These are phyloP conservation scores for Rafetus swinhoei DNA, from an alignment of 2,113 vertebrate genomes.

Conservation along the genomic window DNA sequence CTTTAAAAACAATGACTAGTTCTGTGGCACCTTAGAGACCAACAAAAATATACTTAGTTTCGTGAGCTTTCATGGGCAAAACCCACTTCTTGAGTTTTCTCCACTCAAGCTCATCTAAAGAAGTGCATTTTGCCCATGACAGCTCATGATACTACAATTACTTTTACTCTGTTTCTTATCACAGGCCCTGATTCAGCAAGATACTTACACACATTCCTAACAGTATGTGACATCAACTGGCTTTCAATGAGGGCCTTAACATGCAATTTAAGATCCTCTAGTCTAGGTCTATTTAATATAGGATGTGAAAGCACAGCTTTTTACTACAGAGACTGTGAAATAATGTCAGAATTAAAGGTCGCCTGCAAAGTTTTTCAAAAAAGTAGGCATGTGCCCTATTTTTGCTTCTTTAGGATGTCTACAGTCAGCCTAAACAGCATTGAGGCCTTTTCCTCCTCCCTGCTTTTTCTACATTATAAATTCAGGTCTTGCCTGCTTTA, in stretches of 20 bases:
- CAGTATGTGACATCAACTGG: not conserved
- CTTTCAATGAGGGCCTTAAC: not conserved
- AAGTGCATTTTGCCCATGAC: too few relatives aligned
- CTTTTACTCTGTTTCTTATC: not conserved
- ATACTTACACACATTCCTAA: not conserved
- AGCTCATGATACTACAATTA: not conserved
- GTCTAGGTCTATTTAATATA: not conserved
- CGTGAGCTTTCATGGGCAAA: too few relatives aligned
- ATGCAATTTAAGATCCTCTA: not conserved
- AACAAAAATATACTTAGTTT: too few relatives aligned
- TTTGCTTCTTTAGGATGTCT: accelerated
- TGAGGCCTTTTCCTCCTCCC: not conserved
- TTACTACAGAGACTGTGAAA: not conserved
- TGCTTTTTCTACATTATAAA: not conserved
- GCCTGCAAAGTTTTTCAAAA: not conserved
- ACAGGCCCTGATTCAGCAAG: not conserved
- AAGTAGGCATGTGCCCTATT: not conserved
- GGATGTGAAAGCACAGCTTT: not conserved
- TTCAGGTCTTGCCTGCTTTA: not conserved
- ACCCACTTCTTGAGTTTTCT: too few relatives aligned
- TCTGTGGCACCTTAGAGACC: too few relatives aligned
- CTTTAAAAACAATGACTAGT: too few relatives aligned
- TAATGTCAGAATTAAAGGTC: not conserved
- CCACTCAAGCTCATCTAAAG: too few relatives aligned
- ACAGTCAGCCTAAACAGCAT: not conserved